Evolutionary conservation across 2,888 invertebrate genomes (phyloP).

Genomic region (Eilema griseolum): DNA sequence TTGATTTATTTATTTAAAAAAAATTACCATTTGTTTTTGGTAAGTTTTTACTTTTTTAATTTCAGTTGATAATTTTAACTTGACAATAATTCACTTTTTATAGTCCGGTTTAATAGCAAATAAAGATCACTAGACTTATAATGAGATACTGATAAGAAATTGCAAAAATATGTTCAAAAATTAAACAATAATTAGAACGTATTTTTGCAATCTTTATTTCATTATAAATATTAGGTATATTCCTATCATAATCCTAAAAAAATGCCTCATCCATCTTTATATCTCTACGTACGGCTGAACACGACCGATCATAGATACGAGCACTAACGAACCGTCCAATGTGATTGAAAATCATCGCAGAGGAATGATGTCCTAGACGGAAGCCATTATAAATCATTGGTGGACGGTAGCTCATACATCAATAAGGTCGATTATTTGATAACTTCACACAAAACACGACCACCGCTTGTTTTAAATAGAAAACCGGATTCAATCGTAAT

Average conservation of each 20-base stretch:
- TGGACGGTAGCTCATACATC: slow-evolving; percentile 84
- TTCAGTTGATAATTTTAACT: neutral
- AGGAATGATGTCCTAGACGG: slow-evolving; percentile 85
- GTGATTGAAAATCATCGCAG: slow-evolving; percentile 86
- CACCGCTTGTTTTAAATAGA: slow-evolving; percentile 61
- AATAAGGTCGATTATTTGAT: slow-evolving; percentile 85
- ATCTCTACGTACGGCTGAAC: slow-evolving; percentile 32
- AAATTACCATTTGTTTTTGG: too few relatives aligned
- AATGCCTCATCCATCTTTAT: slow-evolving; percentile 64
- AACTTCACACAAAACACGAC: slow-evolving; percentile 76
- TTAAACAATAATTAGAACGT: neutral
- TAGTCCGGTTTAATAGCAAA: neutral
- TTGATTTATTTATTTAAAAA: too few relatives aligned
- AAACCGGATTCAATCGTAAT: slow-evolving; percentile 61
- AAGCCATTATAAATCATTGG: slow-evolving; percentile 84
- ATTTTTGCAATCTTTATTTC: too few relatives aligned
- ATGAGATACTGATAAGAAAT: neutral
- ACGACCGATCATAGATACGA: slow-evolving; percentile 72
- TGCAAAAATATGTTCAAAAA: slow-evolving; percentile 17
- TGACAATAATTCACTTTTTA: neutral
- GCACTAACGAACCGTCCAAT: slow-evolving; percentile 85
- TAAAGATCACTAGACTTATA: neutral
- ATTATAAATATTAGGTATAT: slow-evolving; percentile 15
- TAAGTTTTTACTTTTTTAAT: neutral
- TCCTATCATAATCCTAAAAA: slow-evolving; percentile 25